phyloP scores from a whole-genome alignment of 2,888 invertebrate genomes.

The Acleris holmiana region DNA sequence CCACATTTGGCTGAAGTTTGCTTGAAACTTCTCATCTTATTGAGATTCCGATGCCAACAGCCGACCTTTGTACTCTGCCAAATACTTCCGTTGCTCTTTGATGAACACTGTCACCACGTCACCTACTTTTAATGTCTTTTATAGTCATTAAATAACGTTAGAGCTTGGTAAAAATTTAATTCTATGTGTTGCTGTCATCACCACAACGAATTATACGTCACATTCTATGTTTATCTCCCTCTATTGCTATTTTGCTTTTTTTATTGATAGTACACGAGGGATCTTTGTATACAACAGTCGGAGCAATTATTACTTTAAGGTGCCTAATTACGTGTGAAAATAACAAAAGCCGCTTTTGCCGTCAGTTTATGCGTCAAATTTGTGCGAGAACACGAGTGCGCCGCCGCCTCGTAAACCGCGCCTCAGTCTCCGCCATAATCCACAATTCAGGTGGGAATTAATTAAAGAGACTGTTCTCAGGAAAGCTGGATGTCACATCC shows the following conservation, averaged over 20 bases:
- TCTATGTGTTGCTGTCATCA: too few relatives aligned
- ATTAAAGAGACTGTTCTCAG: constrained; percentile 37
- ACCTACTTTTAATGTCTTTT: too few relatives aligned
- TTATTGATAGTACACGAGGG: too few relatives aligned
- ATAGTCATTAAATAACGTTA: too few relatives aligned
- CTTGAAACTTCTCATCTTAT: constrained; percentile 51
- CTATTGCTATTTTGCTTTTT: too few relatives aligned
- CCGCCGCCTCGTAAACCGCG: constrained; percentile 29
- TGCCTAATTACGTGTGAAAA: constrained; percentile 3
- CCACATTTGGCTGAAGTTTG: constrained; percentile 59
- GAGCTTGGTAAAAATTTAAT: too few relatives aligned
- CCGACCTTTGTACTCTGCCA: constrained; percentile 58
- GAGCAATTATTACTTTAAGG: too few relatives aligned
- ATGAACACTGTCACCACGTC: constrained; percentile 36
- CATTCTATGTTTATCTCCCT: too few relatives aligned
- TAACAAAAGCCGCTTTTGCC: constrained; percentile 14
- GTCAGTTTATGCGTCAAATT: constrained; percentile 32
- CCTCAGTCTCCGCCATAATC: constrained; percentile 22
- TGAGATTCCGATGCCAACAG: constrained; percentile 57
- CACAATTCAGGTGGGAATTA: constrained; percentile 38
- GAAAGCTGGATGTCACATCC: constrained; percentile 32
- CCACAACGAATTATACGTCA: too few relatives aligned
- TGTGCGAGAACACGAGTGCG: constrained; percentile 31
- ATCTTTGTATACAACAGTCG: too few relatives aligned
- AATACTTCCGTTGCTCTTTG: constrained; percentile 50